Evolutionary conservation across 1,140 invertebrate genomes (phyloP), one percentile per base, ranked within the genome.

Genomic region (Brachionus rubens): DNA sequence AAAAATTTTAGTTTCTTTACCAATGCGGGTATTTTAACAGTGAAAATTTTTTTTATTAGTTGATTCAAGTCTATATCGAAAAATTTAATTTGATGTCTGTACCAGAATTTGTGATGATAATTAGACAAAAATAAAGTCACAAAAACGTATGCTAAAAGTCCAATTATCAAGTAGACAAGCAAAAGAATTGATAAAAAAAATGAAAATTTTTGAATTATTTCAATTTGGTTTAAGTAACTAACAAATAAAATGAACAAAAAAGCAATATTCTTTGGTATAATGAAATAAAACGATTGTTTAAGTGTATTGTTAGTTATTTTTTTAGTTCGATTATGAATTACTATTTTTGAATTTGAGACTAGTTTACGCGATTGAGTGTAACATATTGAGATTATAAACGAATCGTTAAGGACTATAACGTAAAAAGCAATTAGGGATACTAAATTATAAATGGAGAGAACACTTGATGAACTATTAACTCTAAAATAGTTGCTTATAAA

Each of bases 201-300:
- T 21, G 2, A 41, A 65, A 65, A 65, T n/a, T 65, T 65, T 65
- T 65, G 33, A 65, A 65, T 65, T 46, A 65, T 14, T 24, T 65
- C 59, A 43, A 65, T 65, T 65, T 65, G 59, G 24, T 65, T 65
- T 26, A 65, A 65, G 26, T 65, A 65, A 28, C 59, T 65, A 0
- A 65, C 40, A 26, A 65, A 41, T 21, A 65, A 36, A 65, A 65
- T 65, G 33, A 65, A 65, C 12, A 65, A 21, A 65, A 65, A 46
- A 26, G 36, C 16, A 21, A 65, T 5, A 43, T 65, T 65, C 43
- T 65, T 65, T 24, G 59, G 59, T 24, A 65, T n/a, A 24, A 43
- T 43, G 12, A 43, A 65, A 36, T 65, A 43, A 24, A 65, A 65
- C 12, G 59, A 26, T 41, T 65, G 59, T 28, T 24, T 65, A 16